Percentiles rank a stretch among this genome's conserved stretches.
Conservation (phyloP, 1,140 invertebrate species). For the Cardiocondyla obscurior region DNA sequence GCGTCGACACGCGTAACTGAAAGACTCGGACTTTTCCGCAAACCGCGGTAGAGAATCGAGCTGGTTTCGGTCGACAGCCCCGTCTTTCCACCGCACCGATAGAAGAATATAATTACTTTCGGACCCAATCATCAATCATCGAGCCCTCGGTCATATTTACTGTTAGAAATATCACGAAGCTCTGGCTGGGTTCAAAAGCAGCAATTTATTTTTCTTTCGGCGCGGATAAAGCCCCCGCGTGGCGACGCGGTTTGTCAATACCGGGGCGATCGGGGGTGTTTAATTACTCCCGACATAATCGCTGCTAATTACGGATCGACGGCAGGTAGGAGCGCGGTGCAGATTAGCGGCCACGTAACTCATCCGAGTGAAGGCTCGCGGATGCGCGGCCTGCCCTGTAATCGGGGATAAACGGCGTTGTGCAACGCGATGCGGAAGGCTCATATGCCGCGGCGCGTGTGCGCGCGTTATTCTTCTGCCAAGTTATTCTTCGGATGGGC, state of each 20-base stretch:
- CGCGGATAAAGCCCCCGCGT: too few species aligned
- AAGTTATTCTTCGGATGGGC: conserved; percentile 4
- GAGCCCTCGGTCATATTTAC: too few species aligned
- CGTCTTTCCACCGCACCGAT: too few species aligned
- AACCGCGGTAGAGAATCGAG: too few species aligned
- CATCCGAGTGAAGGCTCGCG: conserved; percentile 55
- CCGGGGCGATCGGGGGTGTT: neutral
- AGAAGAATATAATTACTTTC: too few species aligned
- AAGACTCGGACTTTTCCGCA: too few species aligned
- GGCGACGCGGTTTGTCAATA: neutral
- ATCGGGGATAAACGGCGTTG: conserved; percentile 71
- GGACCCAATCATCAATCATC: too few species aligned
- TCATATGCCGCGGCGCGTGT: neutral
- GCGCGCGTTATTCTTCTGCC: conserved; percentile 9
- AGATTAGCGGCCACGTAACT: conserved; percentile 20
- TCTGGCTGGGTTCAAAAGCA: too few species aligned
- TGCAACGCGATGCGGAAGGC: conserved; percentile 69
- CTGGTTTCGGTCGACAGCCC: too few species aligned
- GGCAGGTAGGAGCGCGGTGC: neutral
- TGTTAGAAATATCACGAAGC: too few species aligned
- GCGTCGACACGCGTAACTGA: too few species aligned
- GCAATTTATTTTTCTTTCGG: too few species aligned
- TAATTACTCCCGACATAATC: conserved; percentile 63
- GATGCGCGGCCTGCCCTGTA: conserved; percentile 57
- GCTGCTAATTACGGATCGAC: conserved; percentile 49